A percentile compares a stretch with the other conserved stretches of the same genome.
Conservation (phyloP, 2,113 vertebrate species). For the Scortum barcoo region DNA sequence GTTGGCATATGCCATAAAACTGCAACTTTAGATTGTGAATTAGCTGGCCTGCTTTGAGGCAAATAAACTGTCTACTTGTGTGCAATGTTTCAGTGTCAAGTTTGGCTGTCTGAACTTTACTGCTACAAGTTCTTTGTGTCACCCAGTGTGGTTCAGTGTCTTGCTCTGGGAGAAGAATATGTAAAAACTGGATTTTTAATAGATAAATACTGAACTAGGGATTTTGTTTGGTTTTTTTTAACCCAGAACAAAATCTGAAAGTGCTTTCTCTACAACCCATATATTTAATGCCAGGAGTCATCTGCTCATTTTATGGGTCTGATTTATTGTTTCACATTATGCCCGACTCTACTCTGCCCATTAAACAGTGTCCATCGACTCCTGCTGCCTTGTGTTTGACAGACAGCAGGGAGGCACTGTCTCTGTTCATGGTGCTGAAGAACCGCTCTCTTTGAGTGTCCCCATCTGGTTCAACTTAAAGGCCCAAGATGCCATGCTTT, state of each 20-base stretch:
- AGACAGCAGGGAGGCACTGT: slow-evolving; percentile 15
- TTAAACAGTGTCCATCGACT: slow-evolving; percentile 9
- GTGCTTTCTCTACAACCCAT: background rate
- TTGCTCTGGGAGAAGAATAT: too few species aligned
- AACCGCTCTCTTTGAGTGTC: slow-evolving; percentile 39
- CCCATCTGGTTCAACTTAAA: slow-evolving; percentile 56
- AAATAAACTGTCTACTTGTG: too few species aligned
- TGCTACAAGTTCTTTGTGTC: too few species aligned
- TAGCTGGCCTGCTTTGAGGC: too few species aligned
- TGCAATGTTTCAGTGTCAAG: too few species aligned
- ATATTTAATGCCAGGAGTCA: background rate
- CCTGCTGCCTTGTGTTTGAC: background rate
- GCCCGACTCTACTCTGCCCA: background rate
- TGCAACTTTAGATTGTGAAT: too few species aligned
- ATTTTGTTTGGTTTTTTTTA: too few species aligned
- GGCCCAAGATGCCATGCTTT: slow-evolving; percentile 44
- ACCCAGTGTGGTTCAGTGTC: too few species aligned
- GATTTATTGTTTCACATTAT: slow-evolving; percentile 36
- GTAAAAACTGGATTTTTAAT: background rate
- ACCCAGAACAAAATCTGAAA: background rate
- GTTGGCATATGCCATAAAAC: too few species aligned
- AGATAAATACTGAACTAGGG: background rate
- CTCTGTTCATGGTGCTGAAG: slow-evolving; percentile 23
- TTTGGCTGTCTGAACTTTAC: too few species aligned
- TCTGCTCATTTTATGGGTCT: slow-evolving; percentile 1